Conservation (phyloP, 2,888 invertebrate species). For the Hermaeophaga mercurialis region DNA sequence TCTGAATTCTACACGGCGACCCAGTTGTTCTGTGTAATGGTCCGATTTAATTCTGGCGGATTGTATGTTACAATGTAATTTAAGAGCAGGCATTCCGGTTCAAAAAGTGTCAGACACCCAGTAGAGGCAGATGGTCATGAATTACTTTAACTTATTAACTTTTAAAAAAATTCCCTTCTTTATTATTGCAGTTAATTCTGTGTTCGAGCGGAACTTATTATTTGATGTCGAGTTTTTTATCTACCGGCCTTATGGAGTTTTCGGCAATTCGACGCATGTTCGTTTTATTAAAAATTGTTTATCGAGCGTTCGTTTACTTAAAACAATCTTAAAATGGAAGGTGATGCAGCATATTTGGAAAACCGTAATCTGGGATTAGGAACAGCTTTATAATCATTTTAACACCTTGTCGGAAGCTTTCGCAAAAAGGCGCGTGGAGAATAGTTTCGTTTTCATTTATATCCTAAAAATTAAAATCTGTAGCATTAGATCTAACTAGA, state of each 20-base stretch:
- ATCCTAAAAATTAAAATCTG: too few species aligned
- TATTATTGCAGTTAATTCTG: constrained; percentile 28
- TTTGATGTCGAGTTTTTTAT: constrained; percentile 17
- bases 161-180: constrained; percentile 28
- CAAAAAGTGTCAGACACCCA: constrained; percentile 20
- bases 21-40: too few species aligned
- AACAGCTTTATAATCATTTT: background rate
- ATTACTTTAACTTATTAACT: constrained; percentile 21
- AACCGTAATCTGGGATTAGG: background rate
- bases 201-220: constrained; percentile 27
- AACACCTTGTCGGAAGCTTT: background rate
- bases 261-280: constrained; percentile 12
- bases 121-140: constrained; percentile 25
- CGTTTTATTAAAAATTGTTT: constrained; percentile 7
- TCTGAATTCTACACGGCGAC: too few species aligned
- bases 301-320: constrained; percentile 6
- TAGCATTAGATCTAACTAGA: too few species aligned
- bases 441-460: too few species aligned
- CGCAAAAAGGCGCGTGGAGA: too few species aligned
- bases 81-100: constrained; percentile 26
- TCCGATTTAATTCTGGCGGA: constrained; percentile 5
- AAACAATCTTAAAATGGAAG: background rate
- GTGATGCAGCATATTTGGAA: background rate
- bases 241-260: constrained; percentile 13
- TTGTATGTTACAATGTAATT: constrained; percentile 22